Conservation (phyloP, 2,113 vertebrate species). For the Pagrus major region DNA sequence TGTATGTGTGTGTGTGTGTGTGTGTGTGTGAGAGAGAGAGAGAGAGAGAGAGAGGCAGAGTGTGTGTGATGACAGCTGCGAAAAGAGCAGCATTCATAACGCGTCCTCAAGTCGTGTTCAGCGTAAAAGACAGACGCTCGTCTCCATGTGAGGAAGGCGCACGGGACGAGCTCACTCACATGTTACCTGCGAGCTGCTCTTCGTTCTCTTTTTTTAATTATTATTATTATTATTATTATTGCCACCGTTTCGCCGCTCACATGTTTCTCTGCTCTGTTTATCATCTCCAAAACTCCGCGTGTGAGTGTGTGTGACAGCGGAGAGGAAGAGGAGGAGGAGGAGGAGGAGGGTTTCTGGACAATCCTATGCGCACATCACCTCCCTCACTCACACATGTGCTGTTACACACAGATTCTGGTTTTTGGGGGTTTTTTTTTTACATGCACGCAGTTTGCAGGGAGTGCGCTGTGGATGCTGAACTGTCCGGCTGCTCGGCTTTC, state of each 20-base stretch:
- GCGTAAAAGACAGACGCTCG: conserved; percentile 45
- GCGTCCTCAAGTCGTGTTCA: conserved; percentile 43
- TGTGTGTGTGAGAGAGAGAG: neutral
- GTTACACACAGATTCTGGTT: neutral
- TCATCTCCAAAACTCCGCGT: conserved; percentile 70
- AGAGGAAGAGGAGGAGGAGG: neutral
- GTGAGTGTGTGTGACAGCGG: conserved; percentile 59
- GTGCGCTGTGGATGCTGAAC: conserved; percentile 2
- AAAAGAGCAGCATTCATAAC: conserved; percentile 46
- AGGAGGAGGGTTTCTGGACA: conserved; percentile 10
- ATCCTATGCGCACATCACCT: conserved; percentile 47
- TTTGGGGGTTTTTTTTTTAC: no score
- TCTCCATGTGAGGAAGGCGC: conserved; percentile 21
- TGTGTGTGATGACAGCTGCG: conserved; percentile 28
- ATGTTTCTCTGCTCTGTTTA: conserved; percentile 63
- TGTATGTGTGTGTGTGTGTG: conserved; percentile 9
- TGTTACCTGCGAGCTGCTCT: conserved; percentile 25
- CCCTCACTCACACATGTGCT: conserved; percentile 15
- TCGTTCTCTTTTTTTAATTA: neutral
- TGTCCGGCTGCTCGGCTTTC: conserved; percentile 2
- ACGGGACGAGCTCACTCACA: neutral
- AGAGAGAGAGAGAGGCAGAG: no score
- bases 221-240: neutral
- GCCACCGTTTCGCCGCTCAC: conserved; percentile 50
- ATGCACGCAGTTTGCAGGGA: neutral